Evolutionary conservation across 2,113 vertebrate genomes (phyloP).

Genomic region (Columba janthina): DNA sequence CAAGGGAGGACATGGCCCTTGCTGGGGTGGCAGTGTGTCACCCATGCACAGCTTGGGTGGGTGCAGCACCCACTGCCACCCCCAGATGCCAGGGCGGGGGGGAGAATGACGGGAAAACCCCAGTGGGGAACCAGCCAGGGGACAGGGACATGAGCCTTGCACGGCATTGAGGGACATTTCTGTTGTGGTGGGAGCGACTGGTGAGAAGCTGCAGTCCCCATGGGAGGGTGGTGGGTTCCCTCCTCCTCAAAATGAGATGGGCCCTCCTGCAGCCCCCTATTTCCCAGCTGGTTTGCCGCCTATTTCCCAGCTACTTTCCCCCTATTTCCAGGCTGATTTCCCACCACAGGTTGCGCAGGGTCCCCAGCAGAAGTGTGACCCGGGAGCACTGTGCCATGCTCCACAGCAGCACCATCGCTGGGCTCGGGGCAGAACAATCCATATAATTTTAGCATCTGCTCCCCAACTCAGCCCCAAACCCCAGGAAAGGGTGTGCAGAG

Average conservation of each 20-base stretch:
- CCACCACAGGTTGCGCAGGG: neutral
- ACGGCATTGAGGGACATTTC: neutral
- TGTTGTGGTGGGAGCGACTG: no score
- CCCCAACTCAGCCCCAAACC: neutral
- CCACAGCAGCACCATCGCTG: neutral
- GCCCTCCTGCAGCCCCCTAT: neutral
- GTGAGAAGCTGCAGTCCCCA: neutral
- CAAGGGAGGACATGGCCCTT: neutral
- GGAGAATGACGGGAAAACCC: neutral
- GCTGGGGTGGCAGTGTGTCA: neutral
- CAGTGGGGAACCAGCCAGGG: neutral
- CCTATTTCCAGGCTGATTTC: neutral
- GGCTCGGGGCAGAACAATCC: neutral
- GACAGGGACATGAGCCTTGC: fast-evolving
- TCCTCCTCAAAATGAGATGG: neutral
- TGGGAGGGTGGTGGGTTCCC: fast-evolving
- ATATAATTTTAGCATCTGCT: neutral
- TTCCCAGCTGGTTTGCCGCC: neutral
- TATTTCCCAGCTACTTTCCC: no score
- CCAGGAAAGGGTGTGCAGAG: neutral
- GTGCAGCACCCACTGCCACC: neutral
- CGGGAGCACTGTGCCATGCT: fast-evolving
- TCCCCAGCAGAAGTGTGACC: neutral
- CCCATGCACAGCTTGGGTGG: fast-evolving
- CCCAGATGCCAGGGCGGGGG: no score